These are phyloP conservation scores for Phengaris arion DNA, from an alignment of 2,888 invertebrate species.

Conservation along the genomic window DNA sequence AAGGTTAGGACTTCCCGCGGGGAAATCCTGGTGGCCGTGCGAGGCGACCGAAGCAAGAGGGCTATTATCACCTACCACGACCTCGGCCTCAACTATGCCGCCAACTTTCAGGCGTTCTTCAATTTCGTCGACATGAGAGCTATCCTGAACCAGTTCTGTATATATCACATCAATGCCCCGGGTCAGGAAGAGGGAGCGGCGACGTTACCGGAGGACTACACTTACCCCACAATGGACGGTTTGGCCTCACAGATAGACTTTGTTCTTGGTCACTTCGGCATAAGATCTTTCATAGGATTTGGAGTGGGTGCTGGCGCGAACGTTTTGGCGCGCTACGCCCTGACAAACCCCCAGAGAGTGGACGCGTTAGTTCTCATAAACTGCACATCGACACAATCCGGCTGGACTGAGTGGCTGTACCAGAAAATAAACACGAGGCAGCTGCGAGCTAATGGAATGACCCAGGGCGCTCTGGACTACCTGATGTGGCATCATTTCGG, in stretches of 20 bases:
- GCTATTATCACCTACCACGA: constrained; percentile 99
- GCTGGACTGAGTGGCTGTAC: constrained; percentile 99
- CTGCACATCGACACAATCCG: constrained; percentile 94
- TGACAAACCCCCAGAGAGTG: constrained; percentile 91
- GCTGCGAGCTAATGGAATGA: constrained; percentile 93
- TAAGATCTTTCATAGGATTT: constrained; percentile 96
- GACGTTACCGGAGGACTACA: constrained; percentile 91
- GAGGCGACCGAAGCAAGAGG: constrained; percentile 94
- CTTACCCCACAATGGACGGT: constrained; percentile 98
- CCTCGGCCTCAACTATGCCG: constrained; percentile 97
- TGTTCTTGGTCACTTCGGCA: constrained; percentile 93
- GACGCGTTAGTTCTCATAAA: constrained; percentile 96
- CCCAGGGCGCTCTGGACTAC: constrained; percentile 95
- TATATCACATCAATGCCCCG: constrained; percentile 98
- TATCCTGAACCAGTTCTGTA: constrained; percentile 95
- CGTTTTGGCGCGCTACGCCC: constrained; percentile 93
- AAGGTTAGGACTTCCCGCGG: constrained; percentile 95
- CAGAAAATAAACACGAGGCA: constrained; percentile 97
- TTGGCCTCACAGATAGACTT: constrained; percentile 93
- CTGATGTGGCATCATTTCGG: constrained; percentile 99
- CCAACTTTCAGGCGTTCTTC: constrained; percentile 96
- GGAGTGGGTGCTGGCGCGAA: constrained; percentile 99
- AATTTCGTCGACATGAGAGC: constrained; percentile 95
- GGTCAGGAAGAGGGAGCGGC: constrained; percentile 98
- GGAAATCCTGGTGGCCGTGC: constrained; percentile 93